Evolutionary conservation across 2,888 invertebrate species (phyloP), one percentile per base, ranked within the genome.

Genomic region (Pollenia amentaria): DNA sequence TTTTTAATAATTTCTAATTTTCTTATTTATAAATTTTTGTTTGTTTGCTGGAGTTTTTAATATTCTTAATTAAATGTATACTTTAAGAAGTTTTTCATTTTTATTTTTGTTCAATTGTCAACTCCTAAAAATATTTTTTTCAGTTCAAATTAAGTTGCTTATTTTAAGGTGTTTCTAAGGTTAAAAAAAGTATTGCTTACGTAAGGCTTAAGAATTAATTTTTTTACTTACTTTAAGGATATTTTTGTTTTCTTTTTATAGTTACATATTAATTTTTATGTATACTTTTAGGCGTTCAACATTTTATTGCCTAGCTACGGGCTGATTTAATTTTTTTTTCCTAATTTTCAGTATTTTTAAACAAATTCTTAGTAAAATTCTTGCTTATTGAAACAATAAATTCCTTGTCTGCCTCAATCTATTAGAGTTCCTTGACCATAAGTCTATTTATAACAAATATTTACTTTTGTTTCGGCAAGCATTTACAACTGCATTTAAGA

Each of bases 401-500:
- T 65, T 57, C 2, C 40, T 29, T 40, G 46, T 18, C 48, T 48
- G 9, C 44, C 21, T 55, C 29, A 29, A 46, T 18, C 60, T 53
- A 8, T 62, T 40, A 14, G 38, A 14, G 16, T 60, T 76, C 80
- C 64, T 85, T 76, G 65, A 53, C 76, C 69, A 64, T 16, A 21
- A 42, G n/a, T 46, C 57, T 3, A 18, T 77, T 70, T 65, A 40
- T 51, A 18, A 21, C 62, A 77, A 60, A 72, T 72, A 72, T 81
- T 81, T 67, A 81, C 67, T 67, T 29, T 69, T 67, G 62, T 48
- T 44, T 44, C 51, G 18, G 18, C 44, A 69, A 21, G 64, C 64
- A 62, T 76, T 70, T 81, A 73, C 82, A 82, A 78, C 62, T 85
- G 82, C 67, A 72, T 85, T 82, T 2, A 75, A 85, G 85, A 85